Percentiles rank a stretch among this genome's conserved stretches.
phyloP scores from a whole-genome alignment of 1,140 invertebrate species.

The Leptestheria dahalacensis region DNA sequence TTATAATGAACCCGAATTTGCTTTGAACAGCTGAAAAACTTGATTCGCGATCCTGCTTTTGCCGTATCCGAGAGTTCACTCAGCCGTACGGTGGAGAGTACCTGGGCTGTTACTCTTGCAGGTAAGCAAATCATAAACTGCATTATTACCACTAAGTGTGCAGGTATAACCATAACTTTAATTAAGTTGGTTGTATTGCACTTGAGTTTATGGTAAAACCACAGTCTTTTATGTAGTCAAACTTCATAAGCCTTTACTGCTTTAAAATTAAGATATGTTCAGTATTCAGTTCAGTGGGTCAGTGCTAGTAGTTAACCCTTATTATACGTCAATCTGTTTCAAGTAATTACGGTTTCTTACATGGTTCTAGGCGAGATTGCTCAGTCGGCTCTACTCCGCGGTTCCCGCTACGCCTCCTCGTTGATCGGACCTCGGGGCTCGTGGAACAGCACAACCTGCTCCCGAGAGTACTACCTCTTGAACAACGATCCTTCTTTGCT shows the following conservation, averaged over 20 bases:
- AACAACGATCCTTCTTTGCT: slow-evolving; percentile 33
- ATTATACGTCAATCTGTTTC: no score
- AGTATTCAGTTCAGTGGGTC: no score
- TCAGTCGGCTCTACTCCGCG: slow-evolving; percentile 41
- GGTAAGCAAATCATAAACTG: no score
- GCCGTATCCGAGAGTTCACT: background rate
- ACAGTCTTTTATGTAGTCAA: background rate
- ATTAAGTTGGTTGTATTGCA: background rate
- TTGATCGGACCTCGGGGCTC: slow-evolving; percentile 45
- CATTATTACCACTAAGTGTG: no score
- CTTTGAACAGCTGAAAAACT: background rate
- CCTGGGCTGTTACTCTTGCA: slow-evolving; percentile 38
- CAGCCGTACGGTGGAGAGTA: slow-evolving; percentile 30
- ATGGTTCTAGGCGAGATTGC: slow-evolving; percentile 46
- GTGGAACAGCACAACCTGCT: slow-evolving; percentile 52
- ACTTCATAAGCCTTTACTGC: background rate
- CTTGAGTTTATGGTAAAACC: background rate
- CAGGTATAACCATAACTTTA: no score
- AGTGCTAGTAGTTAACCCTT: no score
- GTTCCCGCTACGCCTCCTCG: background rate
- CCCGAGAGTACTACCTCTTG: slow-evolving; percentile 26
- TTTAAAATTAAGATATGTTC: slow-evolving; percentile 15
- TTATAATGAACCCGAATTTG: no score
- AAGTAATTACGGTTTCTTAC: no score
- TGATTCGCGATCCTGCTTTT: background rate